Conservation (phyloP, 2,888 invertebrate genomes). For the Phasia obesa region DNA sequence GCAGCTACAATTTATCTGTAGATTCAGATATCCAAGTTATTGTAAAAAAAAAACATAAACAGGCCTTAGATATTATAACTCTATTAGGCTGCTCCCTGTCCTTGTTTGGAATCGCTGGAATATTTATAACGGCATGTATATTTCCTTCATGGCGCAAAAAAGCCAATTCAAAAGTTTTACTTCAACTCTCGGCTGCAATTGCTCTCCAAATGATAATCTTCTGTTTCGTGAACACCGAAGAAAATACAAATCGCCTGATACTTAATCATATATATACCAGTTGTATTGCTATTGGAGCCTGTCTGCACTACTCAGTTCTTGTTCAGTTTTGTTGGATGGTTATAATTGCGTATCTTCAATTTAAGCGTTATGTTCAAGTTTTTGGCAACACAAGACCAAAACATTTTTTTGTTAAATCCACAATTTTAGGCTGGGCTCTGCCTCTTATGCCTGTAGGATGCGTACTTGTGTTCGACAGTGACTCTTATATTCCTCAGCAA, state of each 20-base stretch:
- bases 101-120: slow-evolving; percentile 84
- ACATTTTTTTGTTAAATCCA: slow-evolving; percentile 86
- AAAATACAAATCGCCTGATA: slow-evolving; percentile 77
- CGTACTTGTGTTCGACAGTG: slow-evolving; percentile 82
- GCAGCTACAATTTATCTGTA: slow-evolving; percentile 73
- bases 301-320: slow-evolving; percentile 87
- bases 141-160: slow-evolving; percentile 86
- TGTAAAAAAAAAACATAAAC: slow-evolving; percentile 78
- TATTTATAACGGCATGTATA: slow-evolving; percentile 84
- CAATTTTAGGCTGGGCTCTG: slow-evolving; percentile 86
- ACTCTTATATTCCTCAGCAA: slow-evolving; percentile 82
- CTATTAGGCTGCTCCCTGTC: slow-evolving; percentile 85
- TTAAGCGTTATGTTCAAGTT: slow-evolving; percentile 86
- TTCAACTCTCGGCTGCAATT: slow-evolving; percentile 86
- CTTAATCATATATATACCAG: slow-evolving; percentile 77
- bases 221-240: slow-evolving; percentile 79
- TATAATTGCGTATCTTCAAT: slow-evolving; percentile 87
- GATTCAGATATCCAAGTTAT: slow-evolving; percentile 72
- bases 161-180: slow-evolving; percentile 86
- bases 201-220: slow-evolving; percentile 84
- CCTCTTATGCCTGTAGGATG: slow-evolving; percentile 84
- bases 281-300: slow-evolving; percentile 85
- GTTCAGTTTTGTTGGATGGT: slow-evolving; percentile 89
- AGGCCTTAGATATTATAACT: slow-evolving; percentile 84
- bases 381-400: slow-evolving; percentile 84